A percentile compares a stretch with the other conserved stretches of the same genome.
Evolutionary conservation across 2,797 vertebrate genomes (phyloP).

Genomic region (Hyperoplus immaculatus): DNA sequence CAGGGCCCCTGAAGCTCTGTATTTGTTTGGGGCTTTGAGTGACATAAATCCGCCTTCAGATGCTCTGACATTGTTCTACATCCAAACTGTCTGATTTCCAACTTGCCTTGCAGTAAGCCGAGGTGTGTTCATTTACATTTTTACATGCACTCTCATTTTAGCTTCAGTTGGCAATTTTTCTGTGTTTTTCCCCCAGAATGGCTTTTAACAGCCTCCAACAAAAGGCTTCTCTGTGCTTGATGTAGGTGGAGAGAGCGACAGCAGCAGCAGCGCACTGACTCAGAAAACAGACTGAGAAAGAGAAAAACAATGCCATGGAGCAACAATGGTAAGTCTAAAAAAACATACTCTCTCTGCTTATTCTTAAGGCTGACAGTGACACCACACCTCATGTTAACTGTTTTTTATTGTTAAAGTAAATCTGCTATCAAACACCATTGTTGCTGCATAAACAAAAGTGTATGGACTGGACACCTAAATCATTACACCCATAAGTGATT

Average conservation of each 20-base stretch:
- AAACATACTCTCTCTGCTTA: not conserved
- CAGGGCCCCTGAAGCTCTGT: not conserved
- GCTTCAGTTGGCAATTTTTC: slow-evolving; percentile 52
- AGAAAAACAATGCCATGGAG: slow-evolving; percentile 28
- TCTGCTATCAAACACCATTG: not conserved
- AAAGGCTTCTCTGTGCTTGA: slow-evolving; percentile 54
- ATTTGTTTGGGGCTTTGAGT: not conserved
- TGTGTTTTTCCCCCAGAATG: slow-evolving; percentile 49
- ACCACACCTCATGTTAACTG: slow-evolving; percentile 12
- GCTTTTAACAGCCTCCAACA: slow-evolving; percentile 59
- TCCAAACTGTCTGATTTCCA: slow-evolving; percentile 37
- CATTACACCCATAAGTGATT: not conserved
- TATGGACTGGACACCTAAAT: not conserved
- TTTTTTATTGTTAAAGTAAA: not conserved
- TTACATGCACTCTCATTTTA: slow-evolving; percentile 43
- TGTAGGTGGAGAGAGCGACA: slow-evolving; percentile 53
- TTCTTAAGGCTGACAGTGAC: slow-evolving; percentile 1
- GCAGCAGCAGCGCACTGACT: slow-evolving; percentile 27
- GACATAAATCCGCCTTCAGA: slow-evolving; percentile 10
- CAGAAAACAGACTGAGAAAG: slow-evolving; percentile 11
- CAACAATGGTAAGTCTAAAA: slow-evolving; percentile 18
- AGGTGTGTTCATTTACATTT: slow-evolving; percentile 47
- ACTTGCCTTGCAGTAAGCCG: slow-evolving; percentile 20
- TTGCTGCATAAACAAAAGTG: not conserved
- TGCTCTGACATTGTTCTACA: slow-evolving; percentile 24